These are phyloP conservation scores for Patella ulyssiponensis DNA, from an alignment of 2,888 invertebrate genomes.

Conservation along the genomic window DNA sequence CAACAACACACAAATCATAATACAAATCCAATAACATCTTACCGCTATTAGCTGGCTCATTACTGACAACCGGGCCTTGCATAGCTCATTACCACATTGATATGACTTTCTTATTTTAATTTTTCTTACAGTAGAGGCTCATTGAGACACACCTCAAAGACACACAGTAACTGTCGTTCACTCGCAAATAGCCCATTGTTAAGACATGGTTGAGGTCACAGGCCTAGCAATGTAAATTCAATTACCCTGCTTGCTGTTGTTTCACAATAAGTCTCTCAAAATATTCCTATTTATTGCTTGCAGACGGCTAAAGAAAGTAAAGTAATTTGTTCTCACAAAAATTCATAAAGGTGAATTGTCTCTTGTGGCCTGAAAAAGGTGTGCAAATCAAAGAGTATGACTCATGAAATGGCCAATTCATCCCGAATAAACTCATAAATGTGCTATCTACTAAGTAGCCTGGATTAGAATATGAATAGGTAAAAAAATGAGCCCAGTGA, in stretches of 20 bases:
- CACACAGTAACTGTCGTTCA: constrained; percentile 56
- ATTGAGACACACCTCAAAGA: constrained; percentile 56
- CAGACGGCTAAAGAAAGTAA: constrained; percentile 36
- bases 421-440: constrained; percentile 40
- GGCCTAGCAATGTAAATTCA: constrained; percentile 46
- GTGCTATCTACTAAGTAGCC: constrained; percentile 40
- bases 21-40: constrained; percentile 17
- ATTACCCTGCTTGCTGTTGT: constrained; percentile 49
- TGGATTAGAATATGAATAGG: constrained; percentile 42
- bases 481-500: constrained; percentile 35
- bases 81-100: constrained; percentile 52
- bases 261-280: constrained; percentile 47
- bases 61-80: constrained; percentile 30
- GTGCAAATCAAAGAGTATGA: constrained; percentile 31
- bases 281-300: constrained; percentile 45
- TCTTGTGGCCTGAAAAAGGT: constrained; percentile 30
- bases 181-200: constrained; percentile 53
- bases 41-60: constrained; percentile 23
- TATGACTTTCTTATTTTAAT: constrained; percentile 58
- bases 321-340: constrained; percentile 37
- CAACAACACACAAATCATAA: constrained; percentile 3
- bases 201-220: constrained; percentile 47
- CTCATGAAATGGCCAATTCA: constrained; percentile 30
- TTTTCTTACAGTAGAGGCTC: constrained; percentile 46
- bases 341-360: constrained; percentile 44